Conservation (phyloP, 2,113 vertebrate genomes). For the Astur gentilis region DNA sequence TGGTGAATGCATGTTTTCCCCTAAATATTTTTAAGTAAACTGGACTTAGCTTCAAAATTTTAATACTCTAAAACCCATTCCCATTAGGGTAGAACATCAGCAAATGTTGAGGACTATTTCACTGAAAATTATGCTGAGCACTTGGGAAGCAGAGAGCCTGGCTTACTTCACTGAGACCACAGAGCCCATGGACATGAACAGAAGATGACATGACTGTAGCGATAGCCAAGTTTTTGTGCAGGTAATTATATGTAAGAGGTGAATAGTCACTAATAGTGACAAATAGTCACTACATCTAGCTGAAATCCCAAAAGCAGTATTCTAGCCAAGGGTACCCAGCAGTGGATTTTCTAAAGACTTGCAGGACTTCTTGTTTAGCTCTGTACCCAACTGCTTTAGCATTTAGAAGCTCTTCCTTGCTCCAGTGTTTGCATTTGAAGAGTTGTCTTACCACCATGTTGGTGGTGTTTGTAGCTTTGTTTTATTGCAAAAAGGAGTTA, state of each 20-base stretch:
- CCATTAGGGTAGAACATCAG: neutral
- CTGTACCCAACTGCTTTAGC: neutral
- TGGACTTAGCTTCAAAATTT: neutral
- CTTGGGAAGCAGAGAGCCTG: neutral
- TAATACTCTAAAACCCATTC: neutral
- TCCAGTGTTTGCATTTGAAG: neutral
- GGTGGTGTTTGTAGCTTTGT: constrained; percentile 22
- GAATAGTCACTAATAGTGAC: neutral
- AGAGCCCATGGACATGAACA: neutral
- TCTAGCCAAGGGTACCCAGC: neutral
- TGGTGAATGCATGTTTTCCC: neutral
- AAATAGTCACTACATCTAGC: neutral
- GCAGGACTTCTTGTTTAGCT: neutral
- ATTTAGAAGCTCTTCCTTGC: neutral
- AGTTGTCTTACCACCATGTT: neutral
- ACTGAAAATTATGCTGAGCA: neutral
- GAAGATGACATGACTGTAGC: neutral
- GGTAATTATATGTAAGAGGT: neutral
- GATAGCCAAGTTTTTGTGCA: neutral
- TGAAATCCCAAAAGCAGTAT: neutral
- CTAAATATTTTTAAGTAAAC: neutral
- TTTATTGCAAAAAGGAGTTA: neutral
- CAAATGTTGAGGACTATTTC: neutral
- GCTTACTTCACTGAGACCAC: neutral
- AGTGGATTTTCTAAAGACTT: neutral